A percentile compares a stretch with the other conserved stretches of the same genome.
These are phyloP conservation scores for Eudemis profundana DNA, from an alignment of 2,888 invertebrate genomes.

Conservation along the genomic window DNA sequence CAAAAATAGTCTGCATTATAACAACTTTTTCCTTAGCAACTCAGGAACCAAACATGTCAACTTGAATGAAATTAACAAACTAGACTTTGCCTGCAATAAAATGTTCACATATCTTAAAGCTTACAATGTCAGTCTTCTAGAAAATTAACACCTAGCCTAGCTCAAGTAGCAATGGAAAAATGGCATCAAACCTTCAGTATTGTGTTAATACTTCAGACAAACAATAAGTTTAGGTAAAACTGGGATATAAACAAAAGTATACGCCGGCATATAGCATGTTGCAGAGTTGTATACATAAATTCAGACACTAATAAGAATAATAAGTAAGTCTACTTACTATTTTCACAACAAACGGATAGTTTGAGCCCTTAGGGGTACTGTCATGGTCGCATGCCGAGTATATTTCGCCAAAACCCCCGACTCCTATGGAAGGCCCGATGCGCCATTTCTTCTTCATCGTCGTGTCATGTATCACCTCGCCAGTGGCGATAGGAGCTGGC, in stretches of 20 bases:
- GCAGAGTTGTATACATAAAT: not conserved
- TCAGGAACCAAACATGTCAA: too few relatives aligned
- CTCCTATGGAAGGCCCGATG: slow-evolving; percentile 94
- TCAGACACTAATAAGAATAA: not conserved
- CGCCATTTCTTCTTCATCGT: slow-evolving; percentile 92
- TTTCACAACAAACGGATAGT: slow-evolving; percentile 90
- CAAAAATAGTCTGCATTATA: too few relatives aligned
- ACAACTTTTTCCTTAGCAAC: too few relatives aligned
- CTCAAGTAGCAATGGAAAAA: not conserved
- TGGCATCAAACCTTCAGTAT: not conserved
- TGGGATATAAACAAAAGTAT: not conserved
- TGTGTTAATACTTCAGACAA: too few relatives aligned
- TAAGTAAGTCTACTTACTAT: slow-evolving; percentile 86
- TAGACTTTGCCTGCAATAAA: too few relatives aligned
- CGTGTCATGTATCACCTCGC: slow-evolving; percentile 90
- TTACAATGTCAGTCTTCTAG: too few relatives aligned
- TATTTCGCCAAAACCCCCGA: slow-evolving; percentile 97
- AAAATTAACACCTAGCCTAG: not conserved
- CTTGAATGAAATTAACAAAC: too few relatives aligned
- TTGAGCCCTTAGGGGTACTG: slow-evolving; percentile 78
- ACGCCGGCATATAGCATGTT: too few relatives aligned
- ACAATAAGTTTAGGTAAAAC: too few relatives aligned
- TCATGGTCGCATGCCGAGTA: slow-evolving; percentile 91
- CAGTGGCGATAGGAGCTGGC: slow-evolving; percentile 90
- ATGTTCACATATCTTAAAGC: too few relatives aligned